Percentiles rank a stretch among this genome's conserved stretches.
These are phyloP conservation scores for Brachyalestes nurse DNA, from an alignment of 2,797 vertebrate species.

Conservation along the genomic window DNA sequence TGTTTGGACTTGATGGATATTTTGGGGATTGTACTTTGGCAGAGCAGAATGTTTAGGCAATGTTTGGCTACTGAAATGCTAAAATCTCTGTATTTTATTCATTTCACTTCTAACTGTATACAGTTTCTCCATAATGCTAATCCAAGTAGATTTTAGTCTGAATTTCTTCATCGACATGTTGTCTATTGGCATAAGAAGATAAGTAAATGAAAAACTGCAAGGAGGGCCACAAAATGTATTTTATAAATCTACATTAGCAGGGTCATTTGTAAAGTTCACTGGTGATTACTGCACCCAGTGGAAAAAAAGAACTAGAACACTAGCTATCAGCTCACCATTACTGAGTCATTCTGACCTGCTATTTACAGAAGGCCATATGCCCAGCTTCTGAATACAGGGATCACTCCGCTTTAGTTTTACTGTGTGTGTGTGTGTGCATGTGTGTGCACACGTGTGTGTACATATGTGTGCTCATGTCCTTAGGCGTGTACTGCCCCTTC, in stretches of 20 bases:
- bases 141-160: too few relatives aligned
- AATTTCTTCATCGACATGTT: too few relatives aligned
- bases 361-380: constrained; percentile 47
- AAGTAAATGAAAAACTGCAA: not conserved
- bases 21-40: too few relatives aligned
- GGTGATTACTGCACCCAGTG: not conserved
- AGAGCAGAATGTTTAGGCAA: too few relatives aligned
- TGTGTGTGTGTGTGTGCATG: not conserved
- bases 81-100: too few relatives aligned
- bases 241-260: not conserved
- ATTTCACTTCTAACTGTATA: too few relatives aligned
- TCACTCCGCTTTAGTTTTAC: constrained; percentile 32
- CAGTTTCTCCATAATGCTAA: too few relatives aligned
- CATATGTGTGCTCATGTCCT: constrained; percentile 1
- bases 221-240: not conserved
- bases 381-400: constrained; percentile 34
- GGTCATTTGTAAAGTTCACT: constrained; percentile 8
- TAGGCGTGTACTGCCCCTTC: constrained; percentile 4
- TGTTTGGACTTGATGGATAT: too few relatives aligned
- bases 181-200: too few relatives aligned
- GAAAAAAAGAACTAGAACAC: not conserved
- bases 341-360: constrained; percentile 15
- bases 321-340: constrained; percentile 26
- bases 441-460: constrained; percentile 12
- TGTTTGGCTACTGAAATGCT: too few relatives aligned